Conservation (phyloP, 2,888 invertebrate genomes). For the Mesoligia furuncula region DNA sequence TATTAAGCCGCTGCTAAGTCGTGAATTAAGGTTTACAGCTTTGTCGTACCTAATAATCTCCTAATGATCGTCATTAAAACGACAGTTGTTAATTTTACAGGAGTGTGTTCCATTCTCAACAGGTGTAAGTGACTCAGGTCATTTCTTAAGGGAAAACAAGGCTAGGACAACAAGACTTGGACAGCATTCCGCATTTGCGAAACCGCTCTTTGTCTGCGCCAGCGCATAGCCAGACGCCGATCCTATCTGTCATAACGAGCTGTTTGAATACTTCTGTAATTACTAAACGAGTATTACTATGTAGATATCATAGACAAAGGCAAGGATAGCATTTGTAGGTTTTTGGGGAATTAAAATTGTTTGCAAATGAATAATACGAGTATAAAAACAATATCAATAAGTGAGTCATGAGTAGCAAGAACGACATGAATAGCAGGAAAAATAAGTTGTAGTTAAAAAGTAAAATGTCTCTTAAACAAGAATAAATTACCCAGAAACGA, state of each 20-base stretch:
- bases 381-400: not conserved
- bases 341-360: not conserved
- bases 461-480: conserved; percentile 3
- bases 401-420: conserved; percentile 7
- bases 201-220: conserved; percentile 59
- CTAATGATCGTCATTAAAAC: conserved; percentile 19
- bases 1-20: conserved; percentile 4
- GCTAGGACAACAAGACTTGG: conserved; percentile 49
- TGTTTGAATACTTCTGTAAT: conserved; percentile 63
- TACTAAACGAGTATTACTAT: conserved; percentile 39
- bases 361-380: not conserved
- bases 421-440: not conserved
- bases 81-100: conserved; percentile 13
- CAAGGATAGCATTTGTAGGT: not conserved
- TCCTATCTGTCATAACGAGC: conserved; percentile 57
- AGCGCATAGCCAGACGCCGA: conserved; percentile 54
- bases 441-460: not conserved
- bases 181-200: conserved; percentile 69
- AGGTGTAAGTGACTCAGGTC: conserved; percentile 63
- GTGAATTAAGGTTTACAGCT: conserved; percentile 16
- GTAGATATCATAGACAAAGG: conserved; percentile 8
- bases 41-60: not conserved
- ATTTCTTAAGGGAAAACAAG: conserved; percentile 64
- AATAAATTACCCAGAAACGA: conserved; percentile 15
- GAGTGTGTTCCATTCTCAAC: conserved; percentile 20